Evolutionary conservation across 2,797 vertebrate genomes (phyloP), one percentile per base, ranked within the genome.

Genomic region (Xenopus petersii): DNA sequence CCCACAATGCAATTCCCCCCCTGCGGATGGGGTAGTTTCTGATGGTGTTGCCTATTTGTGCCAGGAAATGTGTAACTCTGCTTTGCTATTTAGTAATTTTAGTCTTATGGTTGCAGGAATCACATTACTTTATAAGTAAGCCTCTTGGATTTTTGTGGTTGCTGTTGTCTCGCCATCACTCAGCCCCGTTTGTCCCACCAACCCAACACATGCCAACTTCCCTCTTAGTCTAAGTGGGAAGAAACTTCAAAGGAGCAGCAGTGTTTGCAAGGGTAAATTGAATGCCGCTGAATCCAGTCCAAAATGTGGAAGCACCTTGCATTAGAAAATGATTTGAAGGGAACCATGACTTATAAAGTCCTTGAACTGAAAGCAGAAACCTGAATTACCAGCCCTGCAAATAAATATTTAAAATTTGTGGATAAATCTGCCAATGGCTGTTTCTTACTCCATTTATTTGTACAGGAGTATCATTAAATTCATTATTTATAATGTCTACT

Each of bases 261-360:
- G 15, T 51, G 11, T 70, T 66, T 70, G 71, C 60, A 60, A 21
- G 55, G 49, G 48, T 59, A 54, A 69, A 46, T 63, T 49, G 11
- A 73, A 42, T 16, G 17, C 64, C 42, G 16, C 70, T 71, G 69
- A 63, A 42, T 13, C 1, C 10, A 30, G 12, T 73, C 71, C 58
- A 70, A 73, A 54, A 73, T 33, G 61, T 60, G 47, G 24, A 63
- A 64, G 65, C 71, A 73, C 75, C 75, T 73, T 78, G 60, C 70
- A 73, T 56, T 69, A 59, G 15, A 73, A 78, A 64, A 59, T 67
- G 10, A 67, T 63, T 72, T 68, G 64, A 59, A 69, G 68, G 13
- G 16, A 17, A 60, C 47, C 36, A 33, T 17, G 55, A 46, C 30
- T 42, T 60, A 33, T 42, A 30, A 58, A 78, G 66, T 47, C 48